These are phyloP conservation scores for Chironomus tentans DNA, from an alignment of 2,888 invertebrate genomes.

Conservation along the genomic window DNA sequence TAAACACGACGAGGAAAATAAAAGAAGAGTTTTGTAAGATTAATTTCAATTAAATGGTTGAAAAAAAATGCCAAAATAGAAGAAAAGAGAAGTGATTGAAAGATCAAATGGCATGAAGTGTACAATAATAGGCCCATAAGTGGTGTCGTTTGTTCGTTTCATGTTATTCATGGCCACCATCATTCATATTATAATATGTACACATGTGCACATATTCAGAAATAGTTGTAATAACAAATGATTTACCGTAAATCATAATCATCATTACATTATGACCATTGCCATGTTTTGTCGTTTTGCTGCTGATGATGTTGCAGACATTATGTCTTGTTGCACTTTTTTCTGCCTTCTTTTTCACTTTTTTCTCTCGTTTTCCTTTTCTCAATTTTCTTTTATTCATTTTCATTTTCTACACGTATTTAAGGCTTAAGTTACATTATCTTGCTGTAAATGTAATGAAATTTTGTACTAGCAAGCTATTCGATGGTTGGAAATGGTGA, in stretches of 20 bases:
- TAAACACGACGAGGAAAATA: too few species aligned
- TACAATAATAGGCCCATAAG: background rate
- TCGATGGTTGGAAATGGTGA: too few species aligned
- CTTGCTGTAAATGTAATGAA: too few species aligned
- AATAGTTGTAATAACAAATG: constrained; percentile 10
- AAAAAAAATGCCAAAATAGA: background rate
- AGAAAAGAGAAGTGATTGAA: background rate
- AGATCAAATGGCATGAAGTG: background rate
- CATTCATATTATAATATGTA: background rate
- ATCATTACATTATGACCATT: constrained; percentile 14
- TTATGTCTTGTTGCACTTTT: background rate
- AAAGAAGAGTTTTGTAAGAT: background rate
- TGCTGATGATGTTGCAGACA: constrained; percentile 10
- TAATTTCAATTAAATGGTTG: background rate
- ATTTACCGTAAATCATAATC: constrained; percentile 21
- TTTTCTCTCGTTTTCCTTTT: background rate
- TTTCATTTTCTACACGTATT: too few species aligned
- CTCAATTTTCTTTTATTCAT: too few species aligned
- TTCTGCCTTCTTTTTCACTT: background rate
- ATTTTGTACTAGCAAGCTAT: too few species aligned
- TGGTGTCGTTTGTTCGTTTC: background rate
- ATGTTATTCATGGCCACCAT: background rate
- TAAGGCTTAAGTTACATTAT: too few species aligned
- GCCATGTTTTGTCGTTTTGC: background rate
- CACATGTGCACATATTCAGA: background rate